A percentile compares a stretch with the other conserved stretches of the same genome.
These are phyloP conservation scores for Drosophila ezoana DNA, from an alignment of 2,888 invertebrate genomes.

Conservation along the genomic window DNA sequence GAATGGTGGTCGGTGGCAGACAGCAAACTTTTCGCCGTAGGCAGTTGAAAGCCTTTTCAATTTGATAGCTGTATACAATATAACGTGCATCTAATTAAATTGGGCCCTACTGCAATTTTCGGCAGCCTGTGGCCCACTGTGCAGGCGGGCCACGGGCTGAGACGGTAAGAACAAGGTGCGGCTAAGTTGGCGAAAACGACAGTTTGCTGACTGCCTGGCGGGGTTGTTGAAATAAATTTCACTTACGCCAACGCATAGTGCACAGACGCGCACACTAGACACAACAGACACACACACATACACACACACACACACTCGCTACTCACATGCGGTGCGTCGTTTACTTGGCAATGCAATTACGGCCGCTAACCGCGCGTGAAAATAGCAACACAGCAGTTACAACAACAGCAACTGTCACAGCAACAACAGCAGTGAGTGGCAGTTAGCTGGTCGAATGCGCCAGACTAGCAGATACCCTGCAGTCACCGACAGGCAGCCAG, in stretches of 20 bases:
- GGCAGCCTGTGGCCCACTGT: constrained; percentile 35
- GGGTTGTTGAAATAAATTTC: constrained; percentile 77
- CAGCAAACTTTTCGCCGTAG: background rate
- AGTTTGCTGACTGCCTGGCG: constrained; percentile 69
- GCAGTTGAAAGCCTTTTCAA: background rate
- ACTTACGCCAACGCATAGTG: constrained; percentile 65
- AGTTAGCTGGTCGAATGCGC: too few species aligned
- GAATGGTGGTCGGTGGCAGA: background rate
- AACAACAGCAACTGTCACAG: constrained; percentile 14
- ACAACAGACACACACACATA: constrained; percentile 12
- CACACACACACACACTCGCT: constrained; percentile 10
- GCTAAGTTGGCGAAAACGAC: constrained; percentile 65
- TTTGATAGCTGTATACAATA: background rate
- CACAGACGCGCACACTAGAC: constrained; percentile 8
- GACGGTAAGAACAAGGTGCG: background rate
- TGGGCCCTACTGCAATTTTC: constrained; percentile 20
- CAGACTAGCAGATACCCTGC: too few species aligned
- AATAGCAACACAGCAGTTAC: constrained; percentile 52
- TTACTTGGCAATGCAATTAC: constrained; percentile 79
- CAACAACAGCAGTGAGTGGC: constrained; percentile 3
- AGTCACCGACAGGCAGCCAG: too few species aligned
- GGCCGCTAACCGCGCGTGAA: constrained; percentile 78
- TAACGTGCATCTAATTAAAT: constrained; percentile 28
- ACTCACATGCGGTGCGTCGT: constrained; percentile 65
- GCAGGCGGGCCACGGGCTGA: constrained; percentile 20